Evolutionary conservation across 2,797 vertebrate genomes (phyloP), one percentile per base, ranked within the genome.

Genomic region (Stomatorhinus walkeri): DNA sequence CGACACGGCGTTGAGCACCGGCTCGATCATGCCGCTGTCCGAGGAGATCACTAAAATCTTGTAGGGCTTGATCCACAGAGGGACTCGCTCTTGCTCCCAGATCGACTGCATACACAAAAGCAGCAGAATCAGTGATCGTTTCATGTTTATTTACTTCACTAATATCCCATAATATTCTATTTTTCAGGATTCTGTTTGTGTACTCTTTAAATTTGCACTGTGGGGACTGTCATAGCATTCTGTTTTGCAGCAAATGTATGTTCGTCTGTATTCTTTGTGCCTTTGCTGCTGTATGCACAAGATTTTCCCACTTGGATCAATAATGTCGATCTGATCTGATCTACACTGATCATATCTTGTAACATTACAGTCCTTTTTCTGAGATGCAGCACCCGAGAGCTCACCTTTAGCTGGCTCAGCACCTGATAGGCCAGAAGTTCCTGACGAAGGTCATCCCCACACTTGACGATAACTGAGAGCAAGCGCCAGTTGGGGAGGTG

Each of bases 21-120:
- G 98, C 93, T 99, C 97, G 1, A 99, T 99, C 98, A 99, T 98
- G n/a, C 98, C 98, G 1, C 97, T 98, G 96, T 99, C 98, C 0
- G 97, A 96, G 0, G 98, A 99, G 94, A 98, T 94, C 90, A 99
- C 98, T 89, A 99, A 95, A 94, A 99, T 99, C 93, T 99, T 97
- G 89, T 99, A 99, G 12, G 98, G 98, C 87, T 97, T 96, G 90
- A 99, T 98, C 98, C 98, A 99, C 0, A 99, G 95, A 0, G 98
- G 98, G 0, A 98, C 97, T 0, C 97, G 96, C 89, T 99, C 98
- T 92, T 97, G 96, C 89, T 99, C 96, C 97, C 98, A 99, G 92
- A 97, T 97, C 0, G 94, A 93, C 98, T 99, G 94, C 0, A 22
- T 32, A 36, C 4, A 6, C 46, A n/a, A 32, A 40, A 16, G 28